Conservation (phyloP, 2,888 invertebrate species). For the Limnephilus lunatus region DNA sequence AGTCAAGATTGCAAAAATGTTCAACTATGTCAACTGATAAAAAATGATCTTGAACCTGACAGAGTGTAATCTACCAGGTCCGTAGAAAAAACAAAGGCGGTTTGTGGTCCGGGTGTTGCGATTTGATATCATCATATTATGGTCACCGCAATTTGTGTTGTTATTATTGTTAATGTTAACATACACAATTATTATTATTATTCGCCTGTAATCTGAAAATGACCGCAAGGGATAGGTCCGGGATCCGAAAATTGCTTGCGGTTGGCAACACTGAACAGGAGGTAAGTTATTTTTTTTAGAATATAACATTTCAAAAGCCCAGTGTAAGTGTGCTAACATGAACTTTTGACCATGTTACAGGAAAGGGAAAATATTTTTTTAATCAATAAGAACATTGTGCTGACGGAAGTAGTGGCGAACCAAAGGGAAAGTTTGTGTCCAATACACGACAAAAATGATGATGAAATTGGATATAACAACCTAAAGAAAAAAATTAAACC, state of each 20-base stretch:
- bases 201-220: conserved; percentile 14
- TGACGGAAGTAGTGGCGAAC: too few species aligned
- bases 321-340: neutral
- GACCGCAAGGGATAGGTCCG: conserved; percentile 48
- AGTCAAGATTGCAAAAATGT: neutral
- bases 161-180: conserved; percentile 38
- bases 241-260: conserved; percentile 26
- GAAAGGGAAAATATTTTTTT: too few species aligned
- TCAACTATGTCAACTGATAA: neutral
- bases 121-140: conserved; percentile 12
- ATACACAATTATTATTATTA: conserved; percentile 23
- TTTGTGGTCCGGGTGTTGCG: conserved; percentile 52
- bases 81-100: conserved; percentile 20
- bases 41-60: neutral
- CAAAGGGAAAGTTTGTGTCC: too few species aligned
- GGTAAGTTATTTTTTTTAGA: neutral
- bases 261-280: neutral
- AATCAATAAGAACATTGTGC: too few species aligned
- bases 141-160: conserved; percentile 25
- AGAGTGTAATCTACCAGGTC: neutral
- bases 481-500: too few species aligned
- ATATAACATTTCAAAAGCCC: neutral
- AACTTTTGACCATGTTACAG: too few species aligned
- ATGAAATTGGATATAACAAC: too few species aligned
- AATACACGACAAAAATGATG: too few species aligned